phyloP scores from a whole-genome alignment of 2,113 vertebrate genomes.

The Oryzias melastigma region DNA sequence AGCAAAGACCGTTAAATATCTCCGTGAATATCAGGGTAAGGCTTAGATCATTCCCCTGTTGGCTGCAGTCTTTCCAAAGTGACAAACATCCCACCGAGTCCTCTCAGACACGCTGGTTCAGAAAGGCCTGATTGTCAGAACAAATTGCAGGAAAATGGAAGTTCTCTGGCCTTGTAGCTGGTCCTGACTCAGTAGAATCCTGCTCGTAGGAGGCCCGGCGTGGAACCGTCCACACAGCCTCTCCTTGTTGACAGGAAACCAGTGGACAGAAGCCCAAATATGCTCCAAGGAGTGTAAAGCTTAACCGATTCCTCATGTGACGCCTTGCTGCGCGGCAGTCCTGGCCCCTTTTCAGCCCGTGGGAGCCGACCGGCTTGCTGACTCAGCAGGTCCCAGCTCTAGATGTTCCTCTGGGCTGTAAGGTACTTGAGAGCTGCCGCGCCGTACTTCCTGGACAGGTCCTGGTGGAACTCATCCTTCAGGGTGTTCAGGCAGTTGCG shows the following conservation, averaged over 20 bases:
- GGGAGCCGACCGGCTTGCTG: background rate
- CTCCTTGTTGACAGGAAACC: conserved; percentile 32
- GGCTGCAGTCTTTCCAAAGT: background rate
- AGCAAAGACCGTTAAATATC: conserved; percentile 59
- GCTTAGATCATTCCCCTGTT: conserved; percentile 63
- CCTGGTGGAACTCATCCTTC: conserved; percentile 96
- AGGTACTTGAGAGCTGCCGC: conserved; percentile 95
- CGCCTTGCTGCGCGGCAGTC: conserved; percentile 54
- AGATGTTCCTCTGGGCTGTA: conserved; percentile 86
- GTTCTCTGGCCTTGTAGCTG: conserved; percentile 66
- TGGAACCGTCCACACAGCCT: conserved; percentile 1
- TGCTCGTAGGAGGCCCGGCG: conserved; percentile 5
- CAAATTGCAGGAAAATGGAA: conserved; percentile 46
- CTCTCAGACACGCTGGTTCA: conserved; percentile 22
- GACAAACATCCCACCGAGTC: background rate
- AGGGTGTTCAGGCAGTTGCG: conserved; percentile 87
- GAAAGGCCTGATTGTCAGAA: conserved; percentile 78
- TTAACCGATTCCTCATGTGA: conserved; percentile 11
- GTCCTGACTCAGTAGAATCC: conserved; percentile 11
- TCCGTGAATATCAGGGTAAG: conserved; percentile 71
- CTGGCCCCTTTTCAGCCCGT: background rate
- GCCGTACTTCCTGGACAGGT: conserved; percentile 89
- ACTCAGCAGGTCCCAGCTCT: background rate
- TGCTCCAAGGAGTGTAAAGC: conserved; percentile 43
- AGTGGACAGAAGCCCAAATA: conserved; percentile 34